A percentile compares a stretch with the other conserved stretches of the same genome.
Conservation (phyloP, 1,140 invertebrate species). For the Schlechtendalia chinensis region DNA sequence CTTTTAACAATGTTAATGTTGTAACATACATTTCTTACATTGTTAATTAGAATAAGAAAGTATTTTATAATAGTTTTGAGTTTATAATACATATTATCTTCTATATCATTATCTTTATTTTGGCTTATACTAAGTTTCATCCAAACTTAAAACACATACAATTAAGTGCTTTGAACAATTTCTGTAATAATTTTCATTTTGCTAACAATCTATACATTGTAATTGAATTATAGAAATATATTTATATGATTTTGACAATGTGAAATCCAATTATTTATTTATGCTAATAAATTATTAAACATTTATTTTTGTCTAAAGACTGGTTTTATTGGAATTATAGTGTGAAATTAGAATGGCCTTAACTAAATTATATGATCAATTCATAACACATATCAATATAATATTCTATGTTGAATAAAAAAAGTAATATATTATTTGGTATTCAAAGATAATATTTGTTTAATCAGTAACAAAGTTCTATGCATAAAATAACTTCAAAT, state of each 20-base stretch:
- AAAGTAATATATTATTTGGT: no score
- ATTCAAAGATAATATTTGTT: no score
- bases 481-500: no score
- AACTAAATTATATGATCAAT: no score
- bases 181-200: conserved; percentile 14
- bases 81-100: conserved; percentile 11
- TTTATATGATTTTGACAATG: conserved; percentile 11
- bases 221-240: conserved; percentile 8
- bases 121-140: not conserved
- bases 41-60: conserved; percentile 2
- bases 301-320: conserved; percentile 15
- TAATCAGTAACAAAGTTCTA: no score
- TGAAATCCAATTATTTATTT: conserved; percentile 16
- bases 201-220: conserved; percentile 1
- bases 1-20: not conserved
- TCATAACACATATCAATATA: not conserved
- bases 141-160: not conserved
- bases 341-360: no score
- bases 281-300: conserved; percentile 6
- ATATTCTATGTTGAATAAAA: not conserved
- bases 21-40: not conserved
- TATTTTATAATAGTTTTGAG: not conserved
- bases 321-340: not conserved
- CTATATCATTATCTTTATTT: not conserved
- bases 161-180: conserved; percentile 8